phyloP scores from a whole-genome alignment of 2,113 vertebrate genomes.

The Casuarius casuarius region DNA sequence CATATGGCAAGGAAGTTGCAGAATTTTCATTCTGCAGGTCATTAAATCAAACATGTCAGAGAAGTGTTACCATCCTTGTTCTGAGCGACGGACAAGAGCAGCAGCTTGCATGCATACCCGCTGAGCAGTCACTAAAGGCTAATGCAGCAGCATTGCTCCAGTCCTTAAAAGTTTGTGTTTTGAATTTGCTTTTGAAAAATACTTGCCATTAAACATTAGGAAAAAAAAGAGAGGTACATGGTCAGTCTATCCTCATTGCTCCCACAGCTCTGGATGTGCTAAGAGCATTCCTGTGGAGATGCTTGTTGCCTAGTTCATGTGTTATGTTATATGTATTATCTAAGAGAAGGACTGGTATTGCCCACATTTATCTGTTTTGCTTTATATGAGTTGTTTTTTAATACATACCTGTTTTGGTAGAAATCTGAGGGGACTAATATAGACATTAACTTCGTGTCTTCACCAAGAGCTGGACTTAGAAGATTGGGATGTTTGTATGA shows the following conservation, averaged over 20 bases:
- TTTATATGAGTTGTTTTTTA: not conserved
- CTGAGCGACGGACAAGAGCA: not conserved
- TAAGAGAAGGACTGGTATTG: not conserved
- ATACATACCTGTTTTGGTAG: not conserved
- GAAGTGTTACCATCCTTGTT: not conserved
- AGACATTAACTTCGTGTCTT: not conserved
- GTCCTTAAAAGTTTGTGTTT: not conserved
- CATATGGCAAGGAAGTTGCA: not conserved
- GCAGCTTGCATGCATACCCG: not conserved
- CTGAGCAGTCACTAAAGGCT: not conserved
- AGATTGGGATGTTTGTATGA: not conserved
- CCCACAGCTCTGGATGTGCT: not conserved
- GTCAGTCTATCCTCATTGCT: not conserved
- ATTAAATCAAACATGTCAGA: not conserved
- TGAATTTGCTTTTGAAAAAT: not conserved
- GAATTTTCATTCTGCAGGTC: not conserved
- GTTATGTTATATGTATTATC: not conserved
- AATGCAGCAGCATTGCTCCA: not conserved
- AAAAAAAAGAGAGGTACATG: not conserved
- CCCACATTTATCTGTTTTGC: not conserved
- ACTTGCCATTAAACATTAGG: not conserved
- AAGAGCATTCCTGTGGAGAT: not conserved
- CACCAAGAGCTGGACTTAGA: not conserved
- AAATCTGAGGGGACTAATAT: not conserved
- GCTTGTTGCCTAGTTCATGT: not conserved